Evolutionary conservation across 2,797 vertebrate species (phyloP), one percentile per base, ranked within the genome.

Genomic region (Semotilus atromaculatus): DNA sequence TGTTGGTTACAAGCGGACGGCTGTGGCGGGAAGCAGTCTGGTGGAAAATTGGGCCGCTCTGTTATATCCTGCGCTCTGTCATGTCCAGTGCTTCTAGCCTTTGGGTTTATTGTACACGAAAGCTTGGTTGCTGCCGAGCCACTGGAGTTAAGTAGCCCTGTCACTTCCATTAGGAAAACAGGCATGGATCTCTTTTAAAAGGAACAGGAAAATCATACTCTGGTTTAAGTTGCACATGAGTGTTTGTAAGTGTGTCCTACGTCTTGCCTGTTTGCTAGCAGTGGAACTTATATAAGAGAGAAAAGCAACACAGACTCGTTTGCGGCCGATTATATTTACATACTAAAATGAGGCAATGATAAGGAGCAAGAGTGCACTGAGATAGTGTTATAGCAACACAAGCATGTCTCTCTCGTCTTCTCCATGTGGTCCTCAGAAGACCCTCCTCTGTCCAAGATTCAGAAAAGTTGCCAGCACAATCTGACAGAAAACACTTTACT

Each of bases 1-100:
- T 72, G 76, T 72, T 80, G 83, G 85, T 60, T 53, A 64, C 48
- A 26, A 51, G 81, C 10, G 53, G 74, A 62, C 66, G 86, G 83
- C 80, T 84, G 89, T 86, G 83, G 89, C 51, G 79, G 90, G 86
- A 91, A 85, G 92, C 94, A 94, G 92, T 88, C 91, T 94, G 92
- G 92, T 92, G 94, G 93, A 94, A 94, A 95, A 94, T 95, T 94
- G 94, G 93, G 93, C 93, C 90, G 88, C 92, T 93, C 89, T 89
- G 92, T 90, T 91, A 93, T 94, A 93, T 93, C 66, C 66, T 45
- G 82, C 0, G 26, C 83, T 45, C 60, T 78, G 82, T 84, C 82
- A 60, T 84, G 79, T 81, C 93, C 90, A 80, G 88, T 90, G 90
- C 90, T 91, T 91, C 91, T 93, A 93, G 93, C 91, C 91, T 92